These are phyloP conservation scores for Amblyraja radiata DNA, from an alignment of 2,797 vertebrate genomes.

Conservation along the genomic window DNA sequence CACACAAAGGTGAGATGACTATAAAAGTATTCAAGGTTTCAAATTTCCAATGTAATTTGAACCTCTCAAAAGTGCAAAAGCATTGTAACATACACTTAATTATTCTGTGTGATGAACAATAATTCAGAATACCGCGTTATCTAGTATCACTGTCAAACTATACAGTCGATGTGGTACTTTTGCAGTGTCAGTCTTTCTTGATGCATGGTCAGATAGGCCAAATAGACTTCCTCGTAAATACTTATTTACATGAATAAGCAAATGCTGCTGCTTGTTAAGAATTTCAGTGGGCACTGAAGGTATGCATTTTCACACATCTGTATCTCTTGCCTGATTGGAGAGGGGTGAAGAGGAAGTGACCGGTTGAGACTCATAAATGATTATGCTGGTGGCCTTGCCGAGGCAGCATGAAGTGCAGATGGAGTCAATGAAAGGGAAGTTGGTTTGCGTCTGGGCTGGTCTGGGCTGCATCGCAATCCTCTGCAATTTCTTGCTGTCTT, in stretches of 20 bases:
- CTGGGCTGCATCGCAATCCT: no score
- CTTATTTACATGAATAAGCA: background rate
- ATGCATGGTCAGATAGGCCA: background rate
- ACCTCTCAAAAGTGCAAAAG: background rate
- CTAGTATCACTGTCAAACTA: background rate
- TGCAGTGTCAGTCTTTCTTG: background rate
- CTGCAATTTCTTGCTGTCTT: no score
- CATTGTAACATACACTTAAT: background rate
- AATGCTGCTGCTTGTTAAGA: background rate
- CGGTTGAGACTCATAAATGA: no score
- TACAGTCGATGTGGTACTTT: background rate
- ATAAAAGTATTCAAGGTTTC: background rate
- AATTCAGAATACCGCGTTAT: background rate
- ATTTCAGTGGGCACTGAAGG: background rate
- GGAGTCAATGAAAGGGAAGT: no score
- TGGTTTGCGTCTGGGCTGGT: no score
- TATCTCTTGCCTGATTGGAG: no score
- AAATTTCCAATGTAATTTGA: background rate
- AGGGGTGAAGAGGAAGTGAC: no score
- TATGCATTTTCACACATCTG: no score
- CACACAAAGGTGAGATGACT: background rate
- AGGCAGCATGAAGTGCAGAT: no score
- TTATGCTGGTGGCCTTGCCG: no score
- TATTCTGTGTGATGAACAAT: background rate
- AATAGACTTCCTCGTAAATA: background rate